Percentiles rank a stretch among this genome's conserved stretches.
Evolutionary conservation across 2,113 vertebrate species (phyloP).

Genomic region (Lepus europaeus): DNA sequence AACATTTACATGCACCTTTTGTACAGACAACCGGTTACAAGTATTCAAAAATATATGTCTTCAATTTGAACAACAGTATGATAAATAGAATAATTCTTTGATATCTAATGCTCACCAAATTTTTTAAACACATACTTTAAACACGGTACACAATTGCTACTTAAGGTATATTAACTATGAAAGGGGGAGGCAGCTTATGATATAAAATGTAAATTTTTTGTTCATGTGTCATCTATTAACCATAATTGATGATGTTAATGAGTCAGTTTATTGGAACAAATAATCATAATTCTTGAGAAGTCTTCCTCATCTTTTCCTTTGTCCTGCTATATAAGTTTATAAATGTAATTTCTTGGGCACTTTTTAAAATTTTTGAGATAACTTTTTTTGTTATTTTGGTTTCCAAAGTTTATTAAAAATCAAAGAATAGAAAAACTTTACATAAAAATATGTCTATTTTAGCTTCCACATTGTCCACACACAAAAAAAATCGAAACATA

Average conservation of each 20-base stretch:
- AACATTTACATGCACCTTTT: not conserved
- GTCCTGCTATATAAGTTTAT: not conserved
- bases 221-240: not conserved
- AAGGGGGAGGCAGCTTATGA: not conserved
- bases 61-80: not conserved
- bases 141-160: not conserved
- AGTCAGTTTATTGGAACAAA: not conserved
- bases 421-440: conserved; percentile 98
- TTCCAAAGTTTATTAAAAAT: conserved; percentile 99
- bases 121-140: not conserved
- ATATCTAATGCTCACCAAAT: not conserved
- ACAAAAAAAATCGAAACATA: conserved; percentile 89
- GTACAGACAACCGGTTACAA: not conserved
- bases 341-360: not conserved
- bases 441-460: conserved; percentile 97
- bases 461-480: conserved; percentile 89
- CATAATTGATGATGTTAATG: not conserved
- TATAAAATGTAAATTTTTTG: not conserved
- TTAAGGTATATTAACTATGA: not conserved
- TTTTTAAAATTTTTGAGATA: no score
- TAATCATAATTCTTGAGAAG: not conserved
- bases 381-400: conserved; percentile 64
- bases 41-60: not conserved
- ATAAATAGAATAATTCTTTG: not conserved
- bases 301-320: not conserved